Conservation (phyloP, 2,113 vertebrate genomes). For the Bubo scandiacus region DNA sequence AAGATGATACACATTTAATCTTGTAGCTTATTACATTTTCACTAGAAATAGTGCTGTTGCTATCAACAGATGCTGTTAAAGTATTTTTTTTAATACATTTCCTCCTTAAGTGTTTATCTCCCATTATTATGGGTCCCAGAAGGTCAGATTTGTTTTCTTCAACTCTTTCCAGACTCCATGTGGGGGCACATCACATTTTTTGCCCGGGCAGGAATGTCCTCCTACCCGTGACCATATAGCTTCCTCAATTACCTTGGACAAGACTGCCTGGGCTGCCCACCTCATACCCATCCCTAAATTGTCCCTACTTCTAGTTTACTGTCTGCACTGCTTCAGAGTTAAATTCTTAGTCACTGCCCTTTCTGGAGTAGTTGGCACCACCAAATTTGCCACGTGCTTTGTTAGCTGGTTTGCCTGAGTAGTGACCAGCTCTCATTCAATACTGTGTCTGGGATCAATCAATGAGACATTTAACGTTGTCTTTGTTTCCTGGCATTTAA, state of each 20-base stretch:
- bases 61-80: slow-evolving; percentile 6
- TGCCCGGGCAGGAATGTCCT: neutral
- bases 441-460: neutral
- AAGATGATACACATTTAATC: slow-evolving; percentile 11
- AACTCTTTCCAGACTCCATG: neutral
- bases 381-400: neutral
- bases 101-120: neutral
- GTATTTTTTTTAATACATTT: neutral
- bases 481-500: neutral
- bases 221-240: neutral
- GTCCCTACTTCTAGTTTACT: neutral
- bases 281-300: neutral
- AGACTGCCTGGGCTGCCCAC: neutral
- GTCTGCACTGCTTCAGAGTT: neutral
- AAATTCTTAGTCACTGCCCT: neutral
- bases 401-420: neutral
- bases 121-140: neutral
- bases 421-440: neutral
- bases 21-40: slow-evolving; percentile 19
- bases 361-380: neutral
- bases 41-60: neutral
- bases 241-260: neutral
- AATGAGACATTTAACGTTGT: neutral
- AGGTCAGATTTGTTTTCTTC: neutral
- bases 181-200: neutral